Base-by-base conservation (phyloP, 2,888 invertebrate species). In the Drosophila putrida region DNA sequence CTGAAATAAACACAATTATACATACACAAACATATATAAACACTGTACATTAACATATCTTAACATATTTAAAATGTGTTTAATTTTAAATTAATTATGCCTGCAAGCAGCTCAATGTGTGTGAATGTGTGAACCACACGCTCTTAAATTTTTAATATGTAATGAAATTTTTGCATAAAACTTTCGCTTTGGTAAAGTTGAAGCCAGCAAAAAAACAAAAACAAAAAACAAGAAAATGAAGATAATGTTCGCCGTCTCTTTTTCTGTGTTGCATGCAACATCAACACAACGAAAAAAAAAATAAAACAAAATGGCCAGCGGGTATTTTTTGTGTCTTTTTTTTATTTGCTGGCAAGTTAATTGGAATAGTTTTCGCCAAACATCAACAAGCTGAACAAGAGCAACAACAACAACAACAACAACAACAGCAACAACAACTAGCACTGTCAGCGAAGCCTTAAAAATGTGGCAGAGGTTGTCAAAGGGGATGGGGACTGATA, bases 311-410 rank as follows among this genome's bases (percentile, higher is more conserved):
- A 68, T 66, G 63, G 44, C 63, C 77, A 62, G 35, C 35, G 74
- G 65, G 35, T 39, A 73, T 50, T 63, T 82, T 73, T 61, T 54
- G 59, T 61, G 20, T 57, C 47, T 73, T 71, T 57, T 43, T 55
- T 46, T 75, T 62, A 57, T 66, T 73, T 59, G 44, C 13, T 62
- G 55, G 66, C 43, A 70, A 80, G 67, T 82, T 82, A 82, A 82
- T 82, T 82, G 81, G 75, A 82, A 82, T 86, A 86, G 87, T 82
- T 82, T 82, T 70, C 54, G 53, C 44, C 74, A 82, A 80, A 77
- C 68, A 81, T 64, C 74, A 71, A 71, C 67, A 74, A 62, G 64
- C 80, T 68, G 41, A 31, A 25, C 27, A 11, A 6, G 5, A 39
- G 67, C 53, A 55, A 46, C 61, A 47, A 61, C 58, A 47, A 59